Conservation (phyloP, 2,888 invertebrate species). For the Agrilus cyanescens region DNA sequence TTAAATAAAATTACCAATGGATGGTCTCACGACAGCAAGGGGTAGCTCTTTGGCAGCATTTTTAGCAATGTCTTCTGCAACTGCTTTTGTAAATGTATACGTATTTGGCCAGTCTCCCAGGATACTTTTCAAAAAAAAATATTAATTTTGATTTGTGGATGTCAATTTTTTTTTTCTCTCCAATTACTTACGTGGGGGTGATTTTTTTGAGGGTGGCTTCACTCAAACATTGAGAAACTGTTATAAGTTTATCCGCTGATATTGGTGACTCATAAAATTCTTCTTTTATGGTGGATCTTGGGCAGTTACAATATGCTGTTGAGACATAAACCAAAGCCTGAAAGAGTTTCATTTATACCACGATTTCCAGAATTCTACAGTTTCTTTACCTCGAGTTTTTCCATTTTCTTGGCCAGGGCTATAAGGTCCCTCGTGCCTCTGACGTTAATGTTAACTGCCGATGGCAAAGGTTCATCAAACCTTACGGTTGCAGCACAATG, state of each 20-base stretch:
- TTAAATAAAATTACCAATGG: constrained; percentile 36
- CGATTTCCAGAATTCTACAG: not conserved
- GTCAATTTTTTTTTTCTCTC: no score
- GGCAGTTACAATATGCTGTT: constrained; percentile 54
- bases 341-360: constrained; percentile 22
- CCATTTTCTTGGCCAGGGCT: constrained; percentile 51
- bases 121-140: constrained; percentile 27
- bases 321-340: constrained; percentile 45
- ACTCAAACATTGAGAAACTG: constrained; percentile 34
- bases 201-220: constrained; percentile 29
- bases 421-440: constrained; percentile 51
- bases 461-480: constrained; percentile 58
- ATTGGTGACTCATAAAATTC: constrained; percentile 38
- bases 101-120: constrained; percentile 53
- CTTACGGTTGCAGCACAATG: constrained; percentile 67
- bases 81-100: constrained; percentile 60
- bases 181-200: constrained; percentile 26
- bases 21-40: constrained; percentile 53
- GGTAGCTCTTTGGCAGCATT: constrained; percentile 44
- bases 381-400: constrained; percentile 44
- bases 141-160: no score
- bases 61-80: constrained; percentile 50
- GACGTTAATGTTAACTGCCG: constrained; percentile 59
- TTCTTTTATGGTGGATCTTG: constrained; percentile 41
- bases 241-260: constrained; percentile 31